Base-by-base conservation (phyloP, 2,797 vertebrate species). In the Hemibagrus guttatus region DNA sequence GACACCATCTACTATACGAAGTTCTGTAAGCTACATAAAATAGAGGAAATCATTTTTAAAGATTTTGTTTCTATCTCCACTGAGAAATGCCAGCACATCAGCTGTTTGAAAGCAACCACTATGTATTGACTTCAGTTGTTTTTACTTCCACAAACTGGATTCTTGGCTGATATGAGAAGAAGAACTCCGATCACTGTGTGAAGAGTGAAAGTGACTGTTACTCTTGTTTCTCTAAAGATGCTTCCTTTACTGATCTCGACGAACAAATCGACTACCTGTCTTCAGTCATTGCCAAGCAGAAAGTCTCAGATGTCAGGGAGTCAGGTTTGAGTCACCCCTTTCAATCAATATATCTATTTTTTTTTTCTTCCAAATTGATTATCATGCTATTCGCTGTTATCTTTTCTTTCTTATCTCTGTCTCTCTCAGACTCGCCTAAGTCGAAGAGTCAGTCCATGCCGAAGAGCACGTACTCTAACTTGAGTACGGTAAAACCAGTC, bases 211-310 rank as follows among this genome's bases (percentile, higher is more conserved):
- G 26, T 69, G 35, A 80, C 56, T 35, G 17, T 5, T 35, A 8
- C 1, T 63, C 42, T 42, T 61, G 23, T 88, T 83, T n/a, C 75
- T 81, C 56, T 91, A 94, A 93, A 90, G 79, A 64, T 5, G 58
- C 42, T 0, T 63, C 91, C 0, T 74, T 93, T 86, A 90, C 93
- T 54, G 92, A 94, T 72, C 81, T 96, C 79, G 97, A 98, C n/a
- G 94, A 96, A 58, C 96, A 97, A 90, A 98, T 99, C 0, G 97
- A 99, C 92, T 91, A 92, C 56, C 90, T 98, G 54, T 96, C 95
- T 0, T 94, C 96, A 0, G 75, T 96, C 74, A 93, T 98, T 0
- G 91, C 94, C 84, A 95, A 94, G 84, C 95, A 97, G 68, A 61
- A 94, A 91, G 69, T 11, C n/a, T 72, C 89, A 3, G 89, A 90